Evolutionary conservation across 2,113 vertebrate genomes (phyloP), one percentile per base, ranked within the genome.

Genomic region (Turdus rufiventris): DNA sequence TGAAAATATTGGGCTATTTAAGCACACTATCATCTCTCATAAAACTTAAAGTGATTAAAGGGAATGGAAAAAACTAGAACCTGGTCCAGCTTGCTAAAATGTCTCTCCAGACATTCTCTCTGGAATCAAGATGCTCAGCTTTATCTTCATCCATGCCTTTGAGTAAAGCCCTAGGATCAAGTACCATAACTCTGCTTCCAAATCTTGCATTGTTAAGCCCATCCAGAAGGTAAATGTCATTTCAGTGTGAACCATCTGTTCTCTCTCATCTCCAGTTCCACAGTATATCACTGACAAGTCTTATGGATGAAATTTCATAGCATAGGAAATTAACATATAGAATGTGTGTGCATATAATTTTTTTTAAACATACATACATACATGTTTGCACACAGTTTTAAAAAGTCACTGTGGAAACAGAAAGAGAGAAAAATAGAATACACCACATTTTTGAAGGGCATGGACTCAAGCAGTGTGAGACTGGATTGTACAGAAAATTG

Each of bases 71-170:
- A 86, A 92, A 60, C 11, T 66, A 76, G 19, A 81, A 20, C 4
- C 29, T 56, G 28, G n/a, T 74, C 48, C 73, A 89, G 40, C 34
- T 68, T 34, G 38, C 62, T 89, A 54, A 54, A 14, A 31, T 61
- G 13, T 34, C 38, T 40, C n/a, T 82, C 34, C 54, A 75, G 47
- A 77, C 19, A 71, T 1, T 2, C 9, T 63, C 75, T 78, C 61
- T 57, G n/a, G 19, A 80, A 68, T 11, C 0, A 0, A 73, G 48
- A 54, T 76, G 36, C 18, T 73, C 0, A 0, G 29, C 31, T 77
- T 84, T 77, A 81, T 66, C 80, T 53, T 56, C 0, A 2, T 21
- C 65, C 43, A 58, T 54, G 72, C 42, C 54, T 86, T 77, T 62
- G 36, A 92, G 38, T 83, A 74, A 86, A 92, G 51, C 38, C 21